Evolutionary conservation across 2,113 vertebrate species (phyloP).

Genomic region (Austrofundulus limnaeus): DNA sequence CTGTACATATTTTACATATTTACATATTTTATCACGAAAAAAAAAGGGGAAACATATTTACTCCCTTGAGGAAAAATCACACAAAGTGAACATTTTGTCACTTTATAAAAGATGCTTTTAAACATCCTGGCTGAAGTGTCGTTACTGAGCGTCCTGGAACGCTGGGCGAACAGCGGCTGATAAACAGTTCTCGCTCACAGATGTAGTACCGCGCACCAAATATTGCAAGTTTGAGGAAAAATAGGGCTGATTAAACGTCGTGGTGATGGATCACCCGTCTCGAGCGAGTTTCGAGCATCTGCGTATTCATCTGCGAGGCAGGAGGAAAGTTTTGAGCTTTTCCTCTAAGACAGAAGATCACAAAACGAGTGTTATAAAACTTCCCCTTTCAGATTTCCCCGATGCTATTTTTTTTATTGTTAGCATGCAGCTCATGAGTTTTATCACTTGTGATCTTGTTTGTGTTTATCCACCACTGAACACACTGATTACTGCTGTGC

Average conservation of each 20-base stretch:
- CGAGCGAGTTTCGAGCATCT: conserved; percentile 39
- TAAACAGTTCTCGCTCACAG: conserved; percentile 20
- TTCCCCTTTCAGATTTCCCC: background rate
- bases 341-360: background rate
- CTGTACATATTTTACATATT: too few species aligned
- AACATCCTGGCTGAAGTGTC: background rate
- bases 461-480: conserved; percentile 14
- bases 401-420: background rate
- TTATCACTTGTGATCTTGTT: conserved; percentile 8
- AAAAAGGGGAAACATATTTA: background rate
- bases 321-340: background rate
- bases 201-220: conserved; percentile 33
- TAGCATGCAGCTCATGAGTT: conserved; percentile 16
- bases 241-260: conserved; percentile 49
- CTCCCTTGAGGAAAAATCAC: background rate
- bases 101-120: conserved; percentile 12
- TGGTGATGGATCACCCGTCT: conserved; percentile 52
- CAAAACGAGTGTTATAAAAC: conserved; percentile 10
- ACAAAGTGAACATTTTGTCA: background rate
- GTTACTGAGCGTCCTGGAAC: conserved; percentile 28
- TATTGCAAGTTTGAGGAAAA: conserved; percentile 26
- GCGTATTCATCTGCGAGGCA: conserved; percentile 29
- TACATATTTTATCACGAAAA: background rate
- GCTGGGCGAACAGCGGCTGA: conserved; percentile 10
- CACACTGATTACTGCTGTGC: background rate